Evolutionary conservation across 2,888 invertebrate species (phyloP), one percentile per base, ranked within the genome.

Genomic region (Encarsia formosa): DNA sequence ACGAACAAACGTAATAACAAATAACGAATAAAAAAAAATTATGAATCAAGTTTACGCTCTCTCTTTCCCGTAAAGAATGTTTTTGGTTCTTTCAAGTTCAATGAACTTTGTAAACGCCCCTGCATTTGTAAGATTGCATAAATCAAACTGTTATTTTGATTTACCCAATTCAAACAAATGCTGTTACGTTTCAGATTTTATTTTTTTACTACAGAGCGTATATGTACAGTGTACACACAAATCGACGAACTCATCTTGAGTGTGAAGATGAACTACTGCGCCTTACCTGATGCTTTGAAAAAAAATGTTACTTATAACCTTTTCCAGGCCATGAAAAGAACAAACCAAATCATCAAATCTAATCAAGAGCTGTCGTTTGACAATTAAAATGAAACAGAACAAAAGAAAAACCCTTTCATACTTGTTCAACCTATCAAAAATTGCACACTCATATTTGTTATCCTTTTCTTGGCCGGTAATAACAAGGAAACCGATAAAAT

Each of bases 261-360:
- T 42, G 49, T 52, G 55, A 41, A 32, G 51, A 39, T 26, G 44
- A 55, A 44, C 42, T 49, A 35, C 40, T 13, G 18, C 32, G 47
- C n/a, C 63, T 61, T 59, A 65, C 67, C 69, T 68, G 61, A 59
- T 64, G 64, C 64, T 68, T 69, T 18, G 40, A 63, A 63, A 61
- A 57, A 63, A 50, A 51, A 51, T 3, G 32, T 53, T 53, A 50
- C 52, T 49, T 43, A 50, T 58, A 63, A 60, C 62, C 56, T 63
- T 61, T 60, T 63, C 63, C 58, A 64, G 70, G 72, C 73, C 73
- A 73, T 63, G 73, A 73, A 72, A 72, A 73, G 71, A 72, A 73
- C 71, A 71, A 71, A 67, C 66, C 43, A 61, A 65, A 65, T 62
- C 48, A 45, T 52, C 49, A 52, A 49, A 48, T 41, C n/a, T n/a